Base-by-base conservation (phyloP, 2,113 vertebrate genomes). In the Loxodonta africana region DNA sequence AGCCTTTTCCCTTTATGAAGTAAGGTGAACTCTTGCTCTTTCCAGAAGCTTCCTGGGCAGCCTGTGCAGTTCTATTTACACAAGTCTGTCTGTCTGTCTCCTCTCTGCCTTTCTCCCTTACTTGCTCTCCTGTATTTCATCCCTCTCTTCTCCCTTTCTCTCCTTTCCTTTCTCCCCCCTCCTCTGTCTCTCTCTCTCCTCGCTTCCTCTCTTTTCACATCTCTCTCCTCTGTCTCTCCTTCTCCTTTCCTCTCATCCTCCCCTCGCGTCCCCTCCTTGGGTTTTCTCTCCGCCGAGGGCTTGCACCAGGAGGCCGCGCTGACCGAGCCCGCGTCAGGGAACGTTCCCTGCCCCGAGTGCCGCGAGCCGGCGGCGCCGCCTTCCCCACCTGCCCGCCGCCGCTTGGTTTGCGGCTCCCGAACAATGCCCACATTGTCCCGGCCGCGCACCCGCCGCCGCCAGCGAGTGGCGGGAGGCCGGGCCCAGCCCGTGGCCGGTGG, bases 1-100 rank as follows among this genome's bases (percentile, higher is more conserved):
- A 98, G 97, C 46, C 62, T 91, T 98, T 98, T 98, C 95, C 77
- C 77, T 95, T 74, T 78, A 26, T 6, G 88, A 91, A 96, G 94
- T 26, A 7, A 57, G 92, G 97, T 98, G 98, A 98, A 98, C 98
- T 98, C 96, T 98, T 96, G 96, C 91, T 97, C 95, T 97, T 98
- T 97, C 82, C 95, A 89, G 82, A 69, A 25, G 97, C 97, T 96
- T 96, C 91, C 94, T 11, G 76, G 71, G 57, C 53, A 80, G 95
- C 74, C 26, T 4, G 44, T 37, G 8, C 26, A 5, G 2, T 33
- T 74, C 77, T 46, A 8, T 18, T 8, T 37, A 1, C 63, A 2
- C 48, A 11, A 41, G 57, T n/a, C 51, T 30, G 78, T n/a, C 78
- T n/a, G 9, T 14, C 18, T 21, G 25, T 51, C 8, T 28, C 48